Conservation (phyloP, 2,888 invertebrate species). For the Pegoplata infirma region DNA sequence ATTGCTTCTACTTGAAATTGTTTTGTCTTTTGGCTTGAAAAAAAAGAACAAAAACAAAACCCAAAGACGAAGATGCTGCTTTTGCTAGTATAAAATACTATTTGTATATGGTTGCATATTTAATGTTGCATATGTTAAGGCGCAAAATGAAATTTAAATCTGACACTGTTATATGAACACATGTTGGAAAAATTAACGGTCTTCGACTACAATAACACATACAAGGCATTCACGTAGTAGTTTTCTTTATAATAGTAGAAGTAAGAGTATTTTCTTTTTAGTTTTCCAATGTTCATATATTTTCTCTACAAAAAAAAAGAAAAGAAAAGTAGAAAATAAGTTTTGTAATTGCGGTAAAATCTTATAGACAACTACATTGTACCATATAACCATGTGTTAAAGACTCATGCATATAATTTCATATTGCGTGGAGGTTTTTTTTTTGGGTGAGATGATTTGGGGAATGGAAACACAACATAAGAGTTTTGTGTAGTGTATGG, state of each 20-base stretch:
- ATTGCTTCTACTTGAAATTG: neutral
- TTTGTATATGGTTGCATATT: constrained; percentile 47
- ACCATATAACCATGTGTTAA: constrained; percentile 21
- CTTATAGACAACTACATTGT: constrained; percentile 37
- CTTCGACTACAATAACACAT: constrained; percentile 30
- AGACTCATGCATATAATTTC: constrained; percentile 46
- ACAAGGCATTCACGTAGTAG: constrained; percentile 24
- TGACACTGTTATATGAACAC: constrained; percentile 59
- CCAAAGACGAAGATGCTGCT: neutral
- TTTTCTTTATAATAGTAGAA: neutral
- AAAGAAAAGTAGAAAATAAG: no score
- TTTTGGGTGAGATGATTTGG: no score
- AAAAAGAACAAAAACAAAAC: no score
- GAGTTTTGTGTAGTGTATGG: constrained; percentile 47
- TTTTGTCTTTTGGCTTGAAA: constrained; percentile 26
- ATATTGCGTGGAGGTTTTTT: constrained; percentile 28
- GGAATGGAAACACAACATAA: neutral
- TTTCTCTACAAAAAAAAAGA: constrained; percentile 9
- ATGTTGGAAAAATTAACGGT: constrained; percentile 56
- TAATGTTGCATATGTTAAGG: constrained; percentile 61
- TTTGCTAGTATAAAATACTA: neutral
- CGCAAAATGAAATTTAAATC: constrained; percentile 63
- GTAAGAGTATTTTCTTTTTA: constrained; percentile 39
- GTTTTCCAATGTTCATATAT: constrained; percentile 52
- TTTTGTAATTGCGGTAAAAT: constrained; percentile 61